phyloP scores from a whole-genome alignment of 2,888 invertebrate species.

The Orchesella flavescens region DNA sequence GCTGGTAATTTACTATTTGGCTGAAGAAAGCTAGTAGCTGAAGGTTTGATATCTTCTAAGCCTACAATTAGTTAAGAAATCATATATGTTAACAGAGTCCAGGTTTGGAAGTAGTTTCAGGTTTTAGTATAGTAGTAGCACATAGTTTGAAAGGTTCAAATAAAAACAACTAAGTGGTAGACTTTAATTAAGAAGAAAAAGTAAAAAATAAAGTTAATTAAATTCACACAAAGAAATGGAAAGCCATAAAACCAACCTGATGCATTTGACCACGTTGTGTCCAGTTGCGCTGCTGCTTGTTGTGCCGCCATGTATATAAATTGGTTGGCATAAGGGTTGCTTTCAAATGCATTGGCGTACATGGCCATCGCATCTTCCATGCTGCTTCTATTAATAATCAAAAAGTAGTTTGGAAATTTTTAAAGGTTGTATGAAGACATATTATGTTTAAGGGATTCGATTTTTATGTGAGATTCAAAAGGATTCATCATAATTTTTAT shows the following conservation, averaged over 20 bases:
- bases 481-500: too few species aligned
- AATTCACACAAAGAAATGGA: too few species aligned
- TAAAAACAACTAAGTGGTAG: constrained; percentile 6
- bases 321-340: constrained; percentile 65
- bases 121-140: background rate
- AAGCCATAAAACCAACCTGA: constrained; percentile 70
- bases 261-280: constrained; percentile 64
- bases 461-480: too few species aligned
- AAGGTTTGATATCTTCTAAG: constrained; percentile 66
- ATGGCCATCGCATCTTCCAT: constrained; percentile 69
- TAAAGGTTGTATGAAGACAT: background rate
- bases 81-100: background rate
- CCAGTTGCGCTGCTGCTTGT: constrained; percentile 58
- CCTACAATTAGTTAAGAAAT: constrained; percentile 35
- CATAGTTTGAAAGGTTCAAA: background rate
- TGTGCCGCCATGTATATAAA: constrained; percentile 70
- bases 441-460: too few species aligned
- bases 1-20: constrained; percentile 69
- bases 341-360: constrained; percentile 63
- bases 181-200: constrained; percentile 4
- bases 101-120: background rate
- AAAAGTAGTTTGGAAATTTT: constrained; percentile 1
- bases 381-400: too few species aligned
- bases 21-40: constrained; percentile 65
- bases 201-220: too few species aligned